phyloP scores from a whole-genome alignment of 2,113 vertebrate genomes.

The Erpornis zantholeuca region DNA sequence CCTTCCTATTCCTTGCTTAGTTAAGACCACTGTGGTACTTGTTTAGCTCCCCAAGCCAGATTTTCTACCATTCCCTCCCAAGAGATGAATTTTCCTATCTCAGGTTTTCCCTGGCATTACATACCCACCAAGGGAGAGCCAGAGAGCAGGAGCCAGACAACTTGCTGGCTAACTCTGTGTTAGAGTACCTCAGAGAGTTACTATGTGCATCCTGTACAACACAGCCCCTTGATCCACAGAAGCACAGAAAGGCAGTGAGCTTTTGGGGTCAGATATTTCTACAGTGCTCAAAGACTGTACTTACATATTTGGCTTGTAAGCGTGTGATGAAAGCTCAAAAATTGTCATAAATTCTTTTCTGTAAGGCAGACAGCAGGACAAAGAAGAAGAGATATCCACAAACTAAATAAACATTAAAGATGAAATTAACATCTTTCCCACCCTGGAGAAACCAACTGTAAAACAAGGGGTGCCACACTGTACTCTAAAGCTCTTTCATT shows the following conservation, averaged over 20 bases:
- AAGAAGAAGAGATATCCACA: neutral
- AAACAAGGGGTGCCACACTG: neutral
- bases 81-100: neutral
- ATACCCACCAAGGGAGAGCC: neutral
- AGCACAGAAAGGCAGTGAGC: neutral
- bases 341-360: neutral
- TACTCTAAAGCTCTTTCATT: neutral
- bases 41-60: neutral
- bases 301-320: neutral
- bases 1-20: neutral
- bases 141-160: neutral
- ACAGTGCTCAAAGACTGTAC: neutral
- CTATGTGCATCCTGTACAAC: rapidly evolving
- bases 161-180: neutral
- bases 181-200: neutral
- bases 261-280: neutral
- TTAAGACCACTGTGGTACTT: neutral
- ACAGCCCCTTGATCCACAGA: neutral
- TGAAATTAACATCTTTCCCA: neutral
- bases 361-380: neutral
- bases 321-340: neutral
- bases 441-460: neutral
- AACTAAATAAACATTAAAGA: neutral
- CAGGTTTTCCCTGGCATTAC: neutral
- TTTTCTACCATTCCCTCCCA: neutral